Percentiles rank a stretch among this genome's conserved stretches.
These are phyloP conservation scores for Paramisgurnus dabryanus DNA, from an alignment of 2,113 vertebrate species.

Conservation along the genomic window DNA sequence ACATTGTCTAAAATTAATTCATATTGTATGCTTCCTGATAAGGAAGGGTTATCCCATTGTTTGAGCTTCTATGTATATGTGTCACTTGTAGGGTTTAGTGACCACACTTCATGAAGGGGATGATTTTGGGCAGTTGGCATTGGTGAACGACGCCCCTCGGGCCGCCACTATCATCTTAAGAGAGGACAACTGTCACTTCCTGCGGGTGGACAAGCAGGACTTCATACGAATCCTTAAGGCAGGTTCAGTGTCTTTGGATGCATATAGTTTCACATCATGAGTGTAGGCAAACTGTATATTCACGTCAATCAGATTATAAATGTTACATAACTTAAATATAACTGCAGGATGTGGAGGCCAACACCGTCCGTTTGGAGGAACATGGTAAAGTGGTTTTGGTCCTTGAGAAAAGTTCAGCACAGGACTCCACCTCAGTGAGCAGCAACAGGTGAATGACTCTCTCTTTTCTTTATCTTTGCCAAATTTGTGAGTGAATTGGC, in stretches of 20 bases:
- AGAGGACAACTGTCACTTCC: conserved; percentile 93
- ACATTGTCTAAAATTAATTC: conserved; percentile 7
- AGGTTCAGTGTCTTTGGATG: conserved; percentile 18
- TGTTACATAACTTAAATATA: not conserved
- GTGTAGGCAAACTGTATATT: no score
- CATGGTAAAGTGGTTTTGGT: conserved; percentile 91
- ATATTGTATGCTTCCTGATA: not conserved
- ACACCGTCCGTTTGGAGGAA: conserved; percentile 91
- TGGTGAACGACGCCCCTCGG: conserved; percentile 91
- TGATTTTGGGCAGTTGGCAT: conserved; percentile 90
- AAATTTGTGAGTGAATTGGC: not conserved
- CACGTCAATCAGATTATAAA: not conserved
- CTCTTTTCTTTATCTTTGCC: not conserved
- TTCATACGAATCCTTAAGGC: conserved; percentile 96
- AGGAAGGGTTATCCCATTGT: not conserved
- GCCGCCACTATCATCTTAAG: conserved; percentile 91
- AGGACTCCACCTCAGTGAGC: conserved; percentile 68
- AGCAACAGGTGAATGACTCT: conserved; percentile 62
- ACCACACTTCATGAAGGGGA: conserved; percentile 90
- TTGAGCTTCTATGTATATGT: conserved; percentile 18
- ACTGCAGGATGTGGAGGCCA: conserved; percentile 91
- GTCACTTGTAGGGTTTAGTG: conserved; percentile 82
- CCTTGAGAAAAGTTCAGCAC: conserved; percentile 82
- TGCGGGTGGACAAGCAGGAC: conserved; percentile 93
- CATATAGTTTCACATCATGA: not conserved